Percentiles rank a stretch among this genome's conserved stretches.
Conservation (phyloP, 2,113 vertebrate genomes). For the Oriolus oriolus region DNA sequence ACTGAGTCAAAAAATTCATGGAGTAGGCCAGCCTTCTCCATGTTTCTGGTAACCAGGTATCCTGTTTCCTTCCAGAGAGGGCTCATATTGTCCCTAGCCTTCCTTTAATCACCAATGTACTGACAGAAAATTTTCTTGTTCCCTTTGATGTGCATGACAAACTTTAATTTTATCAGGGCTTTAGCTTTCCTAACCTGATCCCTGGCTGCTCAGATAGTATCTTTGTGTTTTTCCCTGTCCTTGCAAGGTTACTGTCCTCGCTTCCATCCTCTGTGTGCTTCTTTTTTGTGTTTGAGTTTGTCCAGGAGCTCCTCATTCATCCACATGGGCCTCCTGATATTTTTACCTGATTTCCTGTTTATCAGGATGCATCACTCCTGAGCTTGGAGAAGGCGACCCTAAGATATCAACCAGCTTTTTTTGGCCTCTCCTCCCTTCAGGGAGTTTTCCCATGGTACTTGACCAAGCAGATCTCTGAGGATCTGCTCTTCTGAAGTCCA, state of each 20-base stretch:
- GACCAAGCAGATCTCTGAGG: neutral
- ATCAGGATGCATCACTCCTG: neutral
- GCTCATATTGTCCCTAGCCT: neutral
- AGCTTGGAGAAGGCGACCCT: neutral
- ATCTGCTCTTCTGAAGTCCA: neutral
- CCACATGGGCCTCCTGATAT: neutral
- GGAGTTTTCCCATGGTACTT: neutral
- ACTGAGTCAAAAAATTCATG: neutral
- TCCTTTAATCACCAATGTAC: neutral
- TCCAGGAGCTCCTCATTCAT: neutral
- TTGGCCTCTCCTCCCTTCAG: neutral
- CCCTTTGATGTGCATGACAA: accelerated
- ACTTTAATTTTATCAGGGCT: neutral
- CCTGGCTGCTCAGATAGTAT: neutral
- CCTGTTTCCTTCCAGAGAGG: neutral
- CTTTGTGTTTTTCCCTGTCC: neutral
- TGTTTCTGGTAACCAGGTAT: neutral
- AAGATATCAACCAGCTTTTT: neutral
- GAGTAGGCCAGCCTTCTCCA: neutral
- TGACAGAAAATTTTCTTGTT: neutral
- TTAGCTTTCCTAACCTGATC: neutral
- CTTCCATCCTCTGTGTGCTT: neutral
- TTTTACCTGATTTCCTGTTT: neutral
- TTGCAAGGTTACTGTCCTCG: neutral
- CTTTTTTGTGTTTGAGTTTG: neutral